phyloP scores from a whole-genome alignment of 2,113 vertebrate species.

The Sphyrna mokarran region DNA sequence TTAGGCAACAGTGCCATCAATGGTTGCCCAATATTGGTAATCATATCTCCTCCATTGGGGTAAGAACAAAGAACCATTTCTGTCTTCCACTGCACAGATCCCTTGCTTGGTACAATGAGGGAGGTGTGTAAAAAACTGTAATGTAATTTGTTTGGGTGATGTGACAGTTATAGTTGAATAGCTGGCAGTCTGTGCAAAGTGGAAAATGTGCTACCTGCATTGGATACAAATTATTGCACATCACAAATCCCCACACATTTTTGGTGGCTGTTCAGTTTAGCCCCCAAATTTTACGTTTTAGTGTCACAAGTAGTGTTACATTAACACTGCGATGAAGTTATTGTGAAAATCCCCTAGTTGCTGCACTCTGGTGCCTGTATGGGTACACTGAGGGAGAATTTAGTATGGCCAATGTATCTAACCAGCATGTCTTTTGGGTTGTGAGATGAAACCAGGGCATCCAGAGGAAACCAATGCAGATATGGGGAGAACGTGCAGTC shows the following conservation, averaged over 20 bases:
- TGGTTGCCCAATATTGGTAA: neutral
- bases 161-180: neutral
- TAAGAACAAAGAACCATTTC: neutral
- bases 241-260: neutral
- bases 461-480: too few species aligned
- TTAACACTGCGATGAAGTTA: too few species aligned
- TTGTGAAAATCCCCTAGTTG: too few species aligned
- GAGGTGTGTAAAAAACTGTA: neutral
- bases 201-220: neutral
- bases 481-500: too few species aligned
- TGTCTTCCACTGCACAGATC: neutral
- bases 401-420: too few species aligned
- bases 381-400: too few species aligned
- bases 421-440: too few species aligned
- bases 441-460: too few species aligned
- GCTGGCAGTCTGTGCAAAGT: neutral
- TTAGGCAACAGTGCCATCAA: neutral
- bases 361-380: too few species aligned
- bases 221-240: neutral
- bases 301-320: too few species aligned
- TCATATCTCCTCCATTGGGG: neutral
- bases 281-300: neutral
- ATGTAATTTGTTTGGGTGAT: neutral
- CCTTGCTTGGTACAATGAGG: neutral
- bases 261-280: neutral